Evolutionary conservation across 2,888 invertebrate species (phyloP).

Genomic region (Bimastos eiseni): DNA sequence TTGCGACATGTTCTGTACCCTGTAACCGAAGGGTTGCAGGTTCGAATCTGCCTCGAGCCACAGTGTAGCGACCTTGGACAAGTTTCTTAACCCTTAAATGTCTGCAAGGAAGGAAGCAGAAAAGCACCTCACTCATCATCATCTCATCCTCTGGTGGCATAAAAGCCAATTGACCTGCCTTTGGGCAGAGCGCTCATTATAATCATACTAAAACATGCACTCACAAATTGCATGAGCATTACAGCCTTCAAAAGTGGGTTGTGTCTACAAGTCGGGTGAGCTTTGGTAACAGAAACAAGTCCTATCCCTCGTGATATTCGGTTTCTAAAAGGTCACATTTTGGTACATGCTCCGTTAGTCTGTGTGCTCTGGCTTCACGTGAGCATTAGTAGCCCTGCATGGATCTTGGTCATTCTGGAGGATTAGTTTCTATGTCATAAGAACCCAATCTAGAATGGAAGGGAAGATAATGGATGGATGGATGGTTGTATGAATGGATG

Average conservation of each 20-base stretch:
- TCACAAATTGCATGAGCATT: too few species aligned
- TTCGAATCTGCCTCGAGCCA: too few species aligned
- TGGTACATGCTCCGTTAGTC: neutral
- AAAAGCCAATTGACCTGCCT: too few species aligned
- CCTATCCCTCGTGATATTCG: neutral
- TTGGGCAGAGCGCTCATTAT: too few species aligned
- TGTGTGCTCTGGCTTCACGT: neutral
- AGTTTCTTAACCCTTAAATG: too few species aligned
- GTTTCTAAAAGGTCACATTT: neutral
- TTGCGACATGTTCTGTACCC: too few species aligned
- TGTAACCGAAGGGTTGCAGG: too few species aligned
- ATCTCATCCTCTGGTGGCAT: too few species aligned
- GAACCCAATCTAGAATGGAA: neutral
- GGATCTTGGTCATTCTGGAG: neutral
- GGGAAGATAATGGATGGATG: too few species aligned
- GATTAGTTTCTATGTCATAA: neutral
- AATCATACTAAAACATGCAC: neutral
- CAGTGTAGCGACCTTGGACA: too few species aligned
- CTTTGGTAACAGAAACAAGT: neutral
- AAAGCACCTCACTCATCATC: too few species aligned
- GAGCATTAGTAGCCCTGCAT: neutral
- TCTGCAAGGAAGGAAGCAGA: too few species aligned
- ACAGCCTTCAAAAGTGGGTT: neutral
- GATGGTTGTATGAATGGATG: neutral
- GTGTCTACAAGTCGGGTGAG: neutral